Percentiles rank a stretch among this genome's conserved stretches.
phyloP scores from a whole-genome alignment of 2,113 vertebrate species.

The Brachypteracias leptosomus region DNA sequence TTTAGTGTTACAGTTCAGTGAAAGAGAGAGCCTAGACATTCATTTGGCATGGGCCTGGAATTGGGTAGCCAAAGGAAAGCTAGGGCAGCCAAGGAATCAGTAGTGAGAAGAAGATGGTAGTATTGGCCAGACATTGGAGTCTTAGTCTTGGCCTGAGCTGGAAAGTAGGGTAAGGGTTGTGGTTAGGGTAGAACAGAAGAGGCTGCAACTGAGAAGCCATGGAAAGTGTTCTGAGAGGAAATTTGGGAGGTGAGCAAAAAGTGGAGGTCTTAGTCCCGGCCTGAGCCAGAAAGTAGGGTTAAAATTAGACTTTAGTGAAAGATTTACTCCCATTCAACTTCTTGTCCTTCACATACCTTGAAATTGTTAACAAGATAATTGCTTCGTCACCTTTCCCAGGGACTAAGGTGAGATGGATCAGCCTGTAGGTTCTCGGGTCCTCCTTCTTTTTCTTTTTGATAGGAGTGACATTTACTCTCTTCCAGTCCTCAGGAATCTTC shows the following conservation, averaged over 20 bases:
- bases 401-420: not conserved
- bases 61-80: not conserved
- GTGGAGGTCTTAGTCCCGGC: not conserved
- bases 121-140: not conserved
- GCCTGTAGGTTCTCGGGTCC: not conserved
- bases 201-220: no score
- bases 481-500: not conserved
- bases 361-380: not conserved
- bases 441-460: not conserved
- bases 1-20: not conserved
- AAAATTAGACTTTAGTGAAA: not conserved
- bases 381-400: not conserved
- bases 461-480: not conserved
- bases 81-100: not conserved
- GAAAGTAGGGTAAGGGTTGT: not conserved
- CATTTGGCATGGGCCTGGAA: not conserved
- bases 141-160: not conserved
- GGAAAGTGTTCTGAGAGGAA: not conserved
- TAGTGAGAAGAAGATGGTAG: not conserved
- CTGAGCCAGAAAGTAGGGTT: not conserved
- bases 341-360: not conserved
- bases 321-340: not conserved
- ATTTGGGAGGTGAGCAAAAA: not conserved
- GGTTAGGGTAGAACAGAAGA: not conserved
- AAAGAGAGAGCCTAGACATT: not conserved